A percentile compares a stretch with the other conserved stretches of the same genome.
phyloP scores from a whole-genome alignment of 2,888 invertebrate species.

The Agrypnus murinus region DNA sequence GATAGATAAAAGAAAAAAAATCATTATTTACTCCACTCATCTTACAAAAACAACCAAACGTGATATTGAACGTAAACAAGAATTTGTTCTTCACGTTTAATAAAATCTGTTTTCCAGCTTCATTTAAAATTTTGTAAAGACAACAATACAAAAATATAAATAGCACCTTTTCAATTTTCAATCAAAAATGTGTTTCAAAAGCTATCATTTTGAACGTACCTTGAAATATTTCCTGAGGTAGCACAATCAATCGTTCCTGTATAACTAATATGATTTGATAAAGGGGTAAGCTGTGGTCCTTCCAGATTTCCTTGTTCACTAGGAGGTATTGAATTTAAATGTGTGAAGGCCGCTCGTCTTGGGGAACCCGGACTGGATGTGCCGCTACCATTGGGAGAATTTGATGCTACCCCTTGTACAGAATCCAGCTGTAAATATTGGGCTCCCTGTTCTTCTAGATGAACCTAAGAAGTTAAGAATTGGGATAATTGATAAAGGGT shows the following conservation, averaged over 20 bases:
- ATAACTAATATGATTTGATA: constrained; percentile 68
- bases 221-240: constrained; percentile 54
- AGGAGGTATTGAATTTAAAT: constrained; percentile 59
- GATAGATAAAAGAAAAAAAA: too few species aligned
- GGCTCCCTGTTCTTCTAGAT: constrained; percentile 63
- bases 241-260: constrained; percentile 61
- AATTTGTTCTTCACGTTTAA: too few species aligned
- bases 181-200: too few species aligned
- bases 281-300: constrained; percentile 66
- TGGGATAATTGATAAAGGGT: too few species aligned
- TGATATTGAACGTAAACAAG: too few species aligned
- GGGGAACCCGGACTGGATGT: constrained; percentile 66
- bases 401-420: constrained; percentile 60
- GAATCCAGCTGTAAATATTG: constrained; percentile 67
- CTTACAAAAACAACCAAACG: too few species aligned
- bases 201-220: too few species aligned
- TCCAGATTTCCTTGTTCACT: constrained; percentile 61
- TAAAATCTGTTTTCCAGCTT: too few species aligned
- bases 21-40: too few species aligned
- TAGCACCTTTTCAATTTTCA: too few species aligned
- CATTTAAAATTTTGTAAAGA: too few species aligned
- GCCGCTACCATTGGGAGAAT: constrained; percentile 67
- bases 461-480: constrained; percentile 50
- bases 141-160: too few species aligned
- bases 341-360: constrained; percentile 59